Evolutionary conservation across 2,113 vertebrate species (phyloP), one percentile per base, ranked within the genome.

Genomic region (Agapornis roseicollis): DNA sequence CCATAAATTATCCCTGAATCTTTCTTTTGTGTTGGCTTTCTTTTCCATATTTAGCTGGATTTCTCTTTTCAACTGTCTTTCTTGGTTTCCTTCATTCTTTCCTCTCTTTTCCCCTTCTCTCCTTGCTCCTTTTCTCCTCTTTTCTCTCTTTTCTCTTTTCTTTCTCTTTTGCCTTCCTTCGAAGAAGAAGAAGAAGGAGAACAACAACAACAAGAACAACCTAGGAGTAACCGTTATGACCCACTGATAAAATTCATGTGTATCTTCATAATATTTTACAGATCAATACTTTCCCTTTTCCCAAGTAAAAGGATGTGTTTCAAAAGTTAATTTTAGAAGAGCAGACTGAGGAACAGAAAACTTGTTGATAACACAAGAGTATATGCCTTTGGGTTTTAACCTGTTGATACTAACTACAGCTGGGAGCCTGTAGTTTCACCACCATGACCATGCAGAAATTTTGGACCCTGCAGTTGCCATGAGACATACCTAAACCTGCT

Each of bases 31-130:
- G 6, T 55, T 73, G 7, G 22, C 66, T 94, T 91, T 97, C 23
- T 84, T 93, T 94, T 92, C 80, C 61, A 61, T 52, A 89, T 88
- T 97, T 93, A 93, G 35, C 37, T 83, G 84, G 20, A 90, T 93
- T 91, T 78, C 39, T 86, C 5, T 63, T 86, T 69, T 85, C 2
- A 3, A 72, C 5, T 4, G 12, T 25, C 18, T 25, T 37, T 24
- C 11, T 39, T 58, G 50, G 10, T 6, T 37, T 65, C 9, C 15
- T 29, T 37, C 8, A 18, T 31, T 33, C 2, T 17, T 20, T 39
- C 8, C 9, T 50, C 31, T 3, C 9, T n/a, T 18, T 16, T 6
- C 7, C 10, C 27, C 10, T 5, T 11, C 13, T 8, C 2, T 10
- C 5, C 33, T 27, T 33, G 2, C 9, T 13, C 24, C 4, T 11